These are phyloP conservation scores for Atrichornis clamosus DNA, from an alignment of 2,113 vertebrate genomes.

Conservation along the genomic window DNA sequence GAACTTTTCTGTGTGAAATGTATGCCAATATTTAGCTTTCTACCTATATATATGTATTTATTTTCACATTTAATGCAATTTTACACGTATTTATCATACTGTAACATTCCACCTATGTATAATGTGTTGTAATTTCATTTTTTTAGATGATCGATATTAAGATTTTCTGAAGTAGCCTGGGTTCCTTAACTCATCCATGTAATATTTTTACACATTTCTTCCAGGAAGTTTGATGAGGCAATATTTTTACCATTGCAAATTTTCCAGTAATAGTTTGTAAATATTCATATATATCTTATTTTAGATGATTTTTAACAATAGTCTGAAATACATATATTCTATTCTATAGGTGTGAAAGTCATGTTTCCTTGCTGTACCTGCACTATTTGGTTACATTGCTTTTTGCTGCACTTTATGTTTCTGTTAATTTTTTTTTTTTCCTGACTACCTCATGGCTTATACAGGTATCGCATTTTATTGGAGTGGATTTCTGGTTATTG, in stretches of 20 bases:
- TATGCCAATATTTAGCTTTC: background rate
- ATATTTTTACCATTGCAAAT: background rate
- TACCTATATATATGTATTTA: background rate
- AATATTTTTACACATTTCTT: background rate
- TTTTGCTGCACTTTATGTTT: background rate
- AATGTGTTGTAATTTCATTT: background rate
- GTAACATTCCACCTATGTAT: background rate
- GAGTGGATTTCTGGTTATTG: conserved; percentile 23
- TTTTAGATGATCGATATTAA: background rate
- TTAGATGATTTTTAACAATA: background rate
- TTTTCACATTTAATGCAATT: background rate
- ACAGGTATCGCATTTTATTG: conserved; percentile 25
- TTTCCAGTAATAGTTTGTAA: background rate
- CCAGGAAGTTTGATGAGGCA: background rate
- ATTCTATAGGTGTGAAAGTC: background rate
- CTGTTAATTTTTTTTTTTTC: background rate
- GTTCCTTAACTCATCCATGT: background rate
- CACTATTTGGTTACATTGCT: background rate
- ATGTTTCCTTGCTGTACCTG: background rate
- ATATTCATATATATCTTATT: background rate
- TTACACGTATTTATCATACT: background rate
- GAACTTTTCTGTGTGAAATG: background rate
- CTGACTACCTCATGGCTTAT: background rate
- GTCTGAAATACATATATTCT: background rate
- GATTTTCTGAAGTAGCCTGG: background rate